phyloP scores from a whole-genome alignment of 2,888 invertebrate species.

The Spialia ferax region DNA sequence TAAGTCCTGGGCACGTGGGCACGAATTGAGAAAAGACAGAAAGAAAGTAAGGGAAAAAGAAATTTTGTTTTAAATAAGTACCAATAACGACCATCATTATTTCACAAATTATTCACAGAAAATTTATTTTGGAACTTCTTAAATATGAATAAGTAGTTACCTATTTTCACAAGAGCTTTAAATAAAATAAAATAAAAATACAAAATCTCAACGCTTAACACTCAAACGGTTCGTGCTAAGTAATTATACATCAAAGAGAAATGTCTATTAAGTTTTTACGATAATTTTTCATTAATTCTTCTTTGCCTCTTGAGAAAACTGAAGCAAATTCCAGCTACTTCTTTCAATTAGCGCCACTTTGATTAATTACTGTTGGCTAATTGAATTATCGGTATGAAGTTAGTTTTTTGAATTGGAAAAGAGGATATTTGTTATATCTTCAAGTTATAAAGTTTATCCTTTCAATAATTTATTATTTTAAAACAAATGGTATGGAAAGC shows the following conservation, averaged over 20 bases:
- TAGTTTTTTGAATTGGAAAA: constrained; percentile 8
- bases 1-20: too few species aligned
- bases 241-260: constrained; percentile 31
- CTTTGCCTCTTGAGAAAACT: constrained; percentile 14
- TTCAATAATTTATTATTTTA: neutral
- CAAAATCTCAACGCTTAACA: constrained; percentile 5
- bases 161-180: too few species aligned
- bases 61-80: too few species aligned
- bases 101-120: too few species aligned
- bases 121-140: too few species aligned
- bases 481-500: too few species aligned
- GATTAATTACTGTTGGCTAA: constrained; percentile 31
- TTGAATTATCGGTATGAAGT: constrained; percentile 22
- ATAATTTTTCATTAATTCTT: constrained; percentile 26
- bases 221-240: constrained; percentile 17
- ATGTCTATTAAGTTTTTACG: constrained; percentile 18
- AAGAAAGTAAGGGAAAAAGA: too few species aligned
- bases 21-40: too few species aligned
- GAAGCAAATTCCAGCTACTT: constrained; percentile 21
- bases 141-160: too few species aligned
- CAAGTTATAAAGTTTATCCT: neutral
- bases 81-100: too few species aligned
- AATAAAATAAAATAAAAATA: neutral
- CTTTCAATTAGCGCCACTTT: constrained; percentile 30
- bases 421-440: neutral